Percentiles rank a stretch among this genome's conserved stretches.
phyloP scores from a whole-genome alignment of 2,113 vertebrate genomes.

The Amazona guildingii region DNA sequence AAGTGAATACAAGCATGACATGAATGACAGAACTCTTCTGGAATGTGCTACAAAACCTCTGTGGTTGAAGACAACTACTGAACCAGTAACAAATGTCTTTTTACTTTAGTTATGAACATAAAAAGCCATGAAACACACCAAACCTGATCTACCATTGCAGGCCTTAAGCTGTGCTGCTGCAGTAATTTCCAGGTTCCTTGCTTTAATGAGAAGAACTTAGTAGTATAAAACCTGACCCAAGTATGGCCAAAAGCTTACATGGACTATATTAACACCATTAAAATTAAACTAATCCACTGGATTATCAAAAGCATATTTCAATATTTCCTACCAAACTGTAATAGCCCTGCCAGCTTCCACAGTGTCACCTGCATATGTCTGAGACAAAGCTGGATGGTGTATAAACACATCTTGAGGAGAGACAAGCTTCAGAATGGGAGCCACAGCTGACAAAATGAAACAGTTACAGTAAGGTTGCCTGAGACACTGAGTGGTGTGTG shows the following conservation, averaged over 20 bases:
- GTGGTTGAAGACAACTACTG: not conserved
- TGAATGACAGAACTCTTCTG: not conserved
- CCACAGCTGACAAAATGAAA: not conserved
- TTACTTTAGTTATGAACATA: not conserved
- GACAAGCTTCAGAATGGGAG: not conserved
- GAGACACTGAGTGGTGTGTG: not conserved
- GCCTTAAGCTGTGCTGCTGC: not conserved
- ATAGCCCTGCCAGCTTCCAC: not conserved
- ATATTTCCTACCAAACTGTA: not conserved
- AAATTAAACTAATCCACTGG: not conserved
- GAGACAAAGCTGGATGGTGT: not conserved
- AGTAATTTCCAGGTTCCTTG: not conserved
- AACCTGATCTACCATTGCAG: not conserved
- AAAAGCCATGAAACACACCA: not conserved
- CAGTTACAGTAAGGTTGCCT: not conserved
- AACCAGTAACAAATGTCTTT: constrained; percentile 14
- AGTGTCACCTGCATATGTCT: not conserved
- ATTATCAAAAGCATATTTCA: not conserved
- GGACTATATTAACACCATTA: not conserved
- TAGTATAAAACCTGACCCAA: not conserved
- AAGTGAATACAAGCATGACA: not conserved
- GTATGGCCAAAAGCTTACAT: not conserved
- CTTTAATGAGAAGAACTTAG: not conserved
- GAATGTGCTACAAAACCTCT: constrained; percentile 16
- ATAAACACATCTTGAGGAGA: not conserved